Evolutionary conservation across 2,797 vertebrate genomes (phyloP).

Genomic region (Poeciliopsis presidionis): DNA sequence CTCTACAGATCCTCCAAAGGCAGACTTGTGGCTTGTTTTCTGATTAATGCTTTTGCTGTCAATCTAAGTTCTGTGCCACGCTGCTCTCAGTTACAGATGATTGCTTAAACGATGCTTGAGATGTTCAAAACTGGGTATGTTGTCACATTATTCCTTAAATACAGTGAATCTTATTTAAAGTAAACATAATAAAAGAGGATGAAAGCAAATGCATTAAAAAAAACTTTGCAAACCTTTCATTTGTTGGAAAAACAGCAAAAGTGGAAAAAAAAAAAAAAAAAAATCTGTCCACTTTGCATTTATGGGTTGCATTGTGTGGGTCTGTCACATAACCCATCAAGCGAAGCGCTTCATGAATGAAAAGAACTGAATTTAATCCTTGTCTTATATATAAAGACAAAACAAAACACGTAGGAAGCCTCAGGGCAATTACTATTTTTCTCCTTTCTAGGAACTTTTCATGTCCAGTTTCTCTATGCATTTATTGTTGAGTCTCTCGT

Average conservation of each 20-base stretch:
- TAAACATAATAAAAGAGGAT: neutral
- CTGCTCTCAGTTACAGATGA: neutral
- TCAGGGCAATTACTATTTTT: neutral
- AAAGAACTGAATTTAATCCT: neutral
- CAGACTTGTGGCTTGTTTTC: neutral
- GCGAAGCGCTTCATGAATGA: neutral
- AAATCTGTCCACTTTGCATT: neutral
- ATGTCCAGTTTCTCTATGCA: neutral
- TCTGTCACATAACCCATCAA: neutral
- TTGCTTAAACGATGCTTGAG: neutral
- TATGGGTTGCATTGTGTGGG: neutral
- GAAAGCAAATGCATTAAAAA: neutral
- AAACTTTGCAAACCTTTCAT: neutral
- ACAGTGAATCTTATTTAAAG: neutral
- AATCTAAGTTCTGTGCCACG: neutral
- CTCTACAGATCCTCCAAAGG: neutral
- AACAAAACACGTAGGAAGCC: neutral
- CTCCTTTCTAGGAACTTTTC: neutral
- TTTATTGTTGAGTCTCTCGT: neutral
- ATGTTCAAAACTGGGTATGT: neutral
- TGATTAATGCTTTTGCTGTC: neutral
- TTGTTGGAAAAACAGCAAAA: neutral
- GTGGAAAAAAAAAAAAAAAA: no score
- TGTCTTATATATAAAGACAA: neutral
- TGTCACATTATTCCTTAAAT: neutral